Percentiles rank a stretch among this genome's conserved stretches.
Conservation (phyloP, 2,888 invertebrate genomes). For the Platerodrilus igneus region DNA sequence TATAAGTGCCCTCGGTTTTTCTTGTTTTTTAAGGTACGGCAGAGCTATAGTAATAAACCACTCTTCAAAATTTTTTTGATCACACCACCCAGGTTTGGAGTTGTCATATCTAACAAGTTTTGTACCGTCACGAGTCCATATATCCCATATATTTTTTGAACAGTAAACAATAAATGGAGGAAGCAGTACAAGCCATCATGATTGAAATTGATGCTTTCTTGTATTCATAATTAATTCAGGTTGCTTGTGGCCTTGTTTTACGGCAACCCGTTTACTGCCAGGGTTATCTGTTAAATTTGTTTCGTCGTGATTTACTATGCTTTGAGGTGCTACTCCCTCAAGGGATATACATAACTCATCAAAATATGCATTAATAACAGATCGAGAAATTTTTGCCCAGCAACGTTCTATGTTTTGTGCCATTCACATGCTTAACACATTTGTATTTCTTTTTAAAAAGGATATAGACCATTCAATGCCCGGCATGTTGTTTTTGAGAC, state of each 20-base stretch:
- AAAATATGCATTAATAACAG: neutral
- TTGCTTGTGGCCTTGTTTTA: neutral
- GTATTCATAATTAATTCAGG: constrained; percentile 1
- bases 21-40: constrained; percentile 28
- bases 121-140: constrained; percentile 2
- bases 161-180: constrained; percentile 1
- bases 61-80: constrained; percentile 8
- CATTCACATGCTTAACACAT: neutral
- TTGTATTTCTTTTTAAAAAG: constrained; percentile 5
- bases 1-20: constrained; percentile 33
- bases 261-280: neutral
- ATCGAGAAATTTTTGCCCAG: too few relatives aligned
- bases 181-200: neutral
- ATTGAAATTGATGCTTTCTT: neutral
- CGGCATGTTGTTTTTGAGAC: constrained; percentile 11
- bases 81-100: constrained; percentile 7
- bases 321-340: too few relatives aligned
- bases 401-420: constrained; percentile 1
- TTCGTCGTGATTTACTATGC: too few relatives aligned
- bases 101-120: constrained; percentile 1
- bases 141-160: constrained; percentile 6
- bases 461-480: constrained; percentile 7
- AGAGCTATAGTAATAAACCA: constrained; percentile 18
- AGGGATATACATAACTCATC: neutral
- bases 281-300: constrained; percentile 2